Base-by-base conservation (phyloP, 2,888 invertebrate species). In the Eupeodes latifasciatus region DNA sequence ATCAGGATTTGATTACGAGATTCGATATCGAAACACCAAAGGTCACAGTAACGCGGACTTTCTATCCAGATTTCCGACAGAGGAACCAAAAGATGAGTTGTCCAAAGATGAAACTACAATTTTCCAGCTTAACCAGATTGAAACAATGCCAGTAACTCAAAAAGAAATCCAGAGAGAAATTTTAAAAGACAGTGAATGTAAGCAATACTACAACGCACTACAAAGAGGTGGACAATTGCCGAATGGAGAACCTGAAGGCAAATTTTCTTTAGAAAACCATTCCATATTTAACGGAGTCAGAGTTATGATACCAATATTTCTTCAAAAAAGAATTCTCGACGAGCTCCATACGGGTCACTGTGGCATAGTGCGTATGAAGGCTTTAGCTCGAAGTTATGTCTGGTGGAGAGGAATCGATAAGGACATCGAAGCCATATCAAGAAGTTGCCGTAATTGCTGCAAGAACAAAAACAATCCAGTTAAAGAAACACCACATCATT, bases 11-110 rank as follows among this genome's bases (percentile, higher is more conserved):
- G 40, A 40, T 40, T 40, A 40, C 40, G 9, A 40, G 5, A 40
- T 89, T 44, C 75, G 72, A 27, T 86, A 84, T 49, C 67, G 88
- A 14, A 88, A 78, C 40, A 71, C 66, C 6, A 44, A 57, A 14
- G 84, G 5, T 9, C 40, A 40, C 40, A 40, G 40, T 40, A 40
- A 40, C 40, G 40, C 40, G 9, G 47, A 47, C 47, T 47, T 47
- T 12, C 11, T 47, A 47, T 47, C 47, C 7, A 47, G 47, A 49
- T 61, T 51, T 5, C 49, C 61, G 11, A 36, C 59, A 36, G 10
- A 12, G 5, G 59, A 59, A 12, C 40, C 51, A 40, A 55, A 40
- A 16, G 16, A 36, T 19, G 40, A 71, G 40, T 55, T 55, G 12
- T 71, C 55, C 40, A 36, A 71, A 19, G 59, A 59, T 59, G 59